Evolutionary conservation across 1,140 invertebrate genomes (phyloP).

Genomic region (Drosophila quadrilineata): DNA sequence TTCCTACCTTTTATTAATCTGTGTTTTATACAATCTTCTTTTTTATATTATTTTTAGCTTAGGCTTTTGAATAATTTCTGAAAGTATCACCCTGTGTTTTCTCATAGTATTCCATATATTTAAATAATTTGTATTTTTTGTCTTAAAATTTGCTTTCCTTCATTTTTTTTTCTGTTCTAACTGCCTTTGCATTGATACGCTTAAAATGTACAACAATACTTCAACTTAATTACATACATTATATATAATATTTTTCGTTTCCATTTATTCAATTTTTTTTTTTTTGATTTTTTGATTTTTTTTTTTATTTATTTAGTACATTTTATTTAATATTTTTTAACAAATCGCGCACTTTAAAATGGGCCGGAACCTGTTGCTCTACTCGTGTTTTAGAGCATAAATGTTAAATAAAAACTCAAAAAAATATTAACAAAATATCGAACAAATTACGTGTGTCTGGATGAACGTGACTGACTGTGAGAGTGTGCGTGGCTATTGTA

Average conservation of each 20-base stretch:
- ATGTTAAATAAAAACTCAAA: constrained; percentile 45
- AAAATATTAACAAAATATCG: constrained; percentile 54
- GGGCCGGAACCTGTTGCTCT: constrained; percentile 52
- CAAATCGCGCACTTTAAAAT: constrained; percentile 67
- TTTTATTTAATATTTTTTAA: constrained; percentile 39
- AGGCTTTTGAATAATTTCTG: constrained; percentile 70
- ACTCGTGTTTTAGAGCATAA: constrained; percentile 11
- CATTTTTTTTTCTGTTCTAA: constrained; percentile 12
- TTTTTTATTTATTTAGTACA: constrained; percentile 1
- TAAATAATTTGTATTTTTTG: constrained; percentile 48
- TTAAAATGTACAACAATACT: constrained; percentile 77
- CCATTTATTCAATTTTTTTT: constrained; percentile 28
- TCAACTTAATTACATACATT: constrained; percentile 64
- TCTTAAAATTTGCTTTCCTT: constrained; percentile 49
- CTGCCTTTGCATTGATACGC: constrained; percentile 34
- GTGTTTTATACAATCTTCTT: constrained; percentile 38
- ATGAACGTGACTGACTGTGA: constrained; percentile 12
- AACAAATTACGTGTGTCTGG: constrained; percentile 60
- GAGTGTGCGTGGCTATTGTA: constrained; percentile 62
- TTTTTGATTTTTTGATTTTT: constrained; percentile 1
- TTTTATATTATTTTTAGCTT: constrained; percentile 40
- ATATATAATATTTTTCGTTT: constrained; percentile 45
- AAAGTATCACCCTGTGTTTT: constrained; percentile 81
- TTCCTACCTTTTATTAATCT: constrained; percentile 43
- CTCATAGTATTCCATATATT: constrained; percentile 64